Conservation (phyloP, 2,888 invertebrate genomes). For the Agrochola lychnidis region DNA sequence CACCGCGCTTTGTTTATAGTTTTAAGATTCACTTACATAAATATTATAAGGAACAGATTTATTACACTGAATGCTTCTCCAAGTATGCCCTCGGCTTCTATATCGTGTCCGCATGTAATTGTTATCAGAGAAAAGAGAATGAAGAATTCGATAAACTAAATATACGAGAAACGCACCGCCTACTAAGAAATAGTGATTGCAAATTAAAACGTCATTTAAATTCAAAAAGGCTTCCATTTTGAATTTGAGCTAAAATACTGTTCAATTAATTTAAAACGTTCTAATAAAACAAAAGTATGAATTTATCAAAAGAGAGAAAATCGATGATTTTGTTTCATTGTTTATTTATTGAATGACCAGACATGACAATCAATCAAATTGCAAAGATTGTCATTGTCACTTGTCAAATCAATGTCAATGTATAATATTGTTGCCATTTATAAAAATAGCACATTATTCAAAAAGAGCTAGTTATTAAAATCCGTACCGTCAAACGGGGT, state of each 20-base stretch:
- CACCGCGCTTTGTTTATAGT: not conserved
- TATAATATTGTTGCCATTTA: too few relatives aligned
- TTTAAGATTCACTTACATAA: slow-evolving; percentile 78
- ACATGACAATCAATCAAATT: not conserved
- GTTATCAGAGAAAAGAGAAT: slow-evolving; percentile 80
- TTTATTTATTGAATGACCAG: slow-evolving; percentile 30
- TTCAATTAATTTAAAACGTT: slow-evolving; percentile 25
- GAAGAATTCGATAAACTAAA: slow-evolving; percentile 83
- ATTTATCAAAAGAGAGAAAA: slow-evolving; percentile 30
- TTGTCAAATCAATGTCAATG: too few relatives aligned
- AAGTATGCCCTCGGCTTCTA: slow-evolving; percentile 82
- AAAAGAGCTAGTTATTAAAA: too few relatives aligned
- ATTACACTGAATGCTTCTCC: slow-evolving; percentile 89
- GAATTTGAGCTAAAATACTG: slow-evolving; percentile 7
- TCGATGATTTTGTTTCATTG: slow-evolving; percentile 30
- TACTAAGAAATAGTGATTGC: slow-evolving; percentile 84
- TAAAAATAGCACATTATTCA: too few relatives aligned
- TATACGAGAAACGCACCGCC: slow-evolving; percentile 85
- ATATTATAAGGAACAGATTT: slow-evolving; percentile 88
- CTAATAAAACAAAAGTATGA: slow-evolving; percentile 24
- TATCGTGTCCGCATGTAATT: slow-evolving; percentile 84
- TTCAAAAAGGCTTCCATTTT: slow-evolving; percentile 75
- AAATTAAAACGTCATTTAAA: slow-evolving; percentile 78
- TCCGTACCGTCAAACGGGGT: too few relatives aligned
- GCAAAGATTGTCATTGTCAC: slow-evolving; percentile 1